A percentile compares a stretch with the other conserved stretches of the same genome.
Conservation (phyloP, 2,113 vertebrate genomes). For the Dryoscopus gambensis region DNA sequence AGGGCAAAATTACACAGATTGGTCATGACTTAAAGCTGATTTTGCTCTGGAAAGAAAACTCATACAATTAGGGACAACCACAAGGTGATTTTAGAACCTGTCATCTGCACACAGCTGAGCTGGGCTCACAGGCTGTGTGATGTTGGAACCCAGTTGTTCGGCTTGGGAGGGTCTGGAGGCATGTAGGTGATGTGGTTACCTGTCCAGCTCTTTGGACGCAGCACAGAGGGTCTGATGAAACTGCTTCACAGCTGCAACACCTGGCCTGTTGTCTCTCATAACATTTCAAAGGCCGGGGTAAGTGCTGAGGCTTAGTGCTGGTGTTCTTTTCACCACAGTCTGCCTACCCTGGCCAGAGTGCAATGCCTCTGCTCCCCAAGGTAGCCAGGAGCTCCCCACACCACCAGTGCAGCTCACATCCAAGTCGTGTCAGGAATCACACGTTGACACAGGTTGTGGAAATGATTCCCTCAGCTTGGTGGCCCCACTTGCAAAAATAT, state of each 20-base stretch:
- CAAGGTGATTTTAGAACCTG: neutral
- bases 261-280: neutral
- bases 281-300: neutral
- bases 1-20: neutral
- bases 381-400: rapidly evolving
- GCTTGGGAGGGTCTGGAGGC: rapidly evolving
- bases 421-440: neutral
- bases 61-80: no score
- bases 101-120: neutral
- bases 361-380: neutral
- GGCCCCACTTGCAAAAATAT: slow-evolving; percentile 38
- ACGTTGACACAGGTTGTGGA: neutral
- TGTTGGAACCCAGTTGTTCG: neutral
- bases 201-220: neutral
- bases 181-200: rapidly evolving
- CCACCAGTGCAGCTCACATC: neutral
- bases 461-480: neutral
- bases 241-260: neutral
- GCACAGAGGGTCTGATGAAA: neutral
- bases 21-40: neutral
- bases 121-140: neutral
- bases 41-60: neutral
- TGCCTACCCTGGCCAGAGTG: rapidly evolving
- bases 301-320: rapidly evolving
- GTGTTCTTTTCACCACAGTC: rapidly evolving